phyloP scores from a whole-genome alignment of 1,140 invertebrate genomes.

The Aphelenchoides besseyi region DNA sequence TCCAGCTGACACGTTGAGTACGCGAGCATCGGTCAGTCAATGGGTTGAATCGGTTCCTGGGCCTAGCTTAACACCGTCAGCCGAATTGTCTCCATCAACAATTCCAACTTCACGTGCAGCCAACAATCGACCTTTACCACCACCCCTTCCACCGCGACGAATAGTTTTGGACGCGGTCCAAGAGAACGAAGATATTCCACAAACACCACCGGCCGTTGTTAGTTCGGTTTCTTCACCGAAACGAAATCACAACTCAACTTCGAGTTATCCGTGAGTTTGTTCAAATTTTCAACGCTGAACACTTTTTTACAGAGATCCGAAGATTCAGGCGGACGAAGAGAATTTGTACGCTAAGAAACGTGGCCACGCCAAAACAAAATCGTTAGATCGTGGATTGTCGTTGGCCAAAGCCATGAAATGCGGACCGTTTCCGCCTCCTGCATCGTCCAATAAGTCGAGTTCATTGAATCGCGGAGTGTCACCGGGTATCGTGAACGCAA shows the following conservation, averaged over 20 bases:
- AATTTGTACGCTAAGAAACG: slow-evolving; percentile 38
- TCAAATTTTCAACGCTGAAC: slow-evolving; percentile 11
- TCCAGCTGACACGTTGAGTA: slow-evolving; percentile 48
- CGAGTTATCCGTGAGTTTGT: neutral
- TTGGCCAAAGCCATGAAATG: slow-evolving; percentile 52
- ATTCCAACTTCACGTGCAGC: slow-evolving; percentile 40
- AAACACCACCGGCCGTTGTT: neutral
- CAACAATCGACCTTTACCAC: slow-evolving; percentile 20
- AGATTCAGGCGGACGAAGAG: slow-evolving; percentile 9
- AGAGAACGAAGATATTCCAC: neutral
- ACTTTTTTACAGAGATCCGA: slow-evolving; percentile 7
- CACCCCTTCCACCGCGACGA: neutral
- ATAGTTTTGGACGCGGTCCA: neutral
- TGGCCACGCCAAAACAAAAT: slow-evolving; percentile 57
- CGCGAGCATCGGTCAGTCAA: slow-evolving; percentile 33
- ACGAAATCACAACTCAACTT: neutral
- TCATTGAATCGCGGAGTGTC: slow-evolving; percentile 50
- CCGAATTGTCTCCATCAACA: slow-evolving; percentile 39
- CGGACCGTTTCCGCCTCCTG: slow-evolving; percentile 51
- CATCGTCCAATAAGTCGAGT: slow-evolving; percentile 48
- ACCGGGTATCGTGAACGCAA: slow-evolving; percentile 42
- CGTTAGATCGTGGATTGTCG: slow-evolving; percentile 47
- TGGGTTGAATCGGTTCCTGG: slow-evolving; percentile 15
- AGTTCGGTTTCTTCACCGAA: neutral
- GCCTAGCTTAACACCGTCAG: neutral